Base-by-base conservation (phyloP, 1,140 invertebrate genomes). In the Mya arenaria region DNA sequence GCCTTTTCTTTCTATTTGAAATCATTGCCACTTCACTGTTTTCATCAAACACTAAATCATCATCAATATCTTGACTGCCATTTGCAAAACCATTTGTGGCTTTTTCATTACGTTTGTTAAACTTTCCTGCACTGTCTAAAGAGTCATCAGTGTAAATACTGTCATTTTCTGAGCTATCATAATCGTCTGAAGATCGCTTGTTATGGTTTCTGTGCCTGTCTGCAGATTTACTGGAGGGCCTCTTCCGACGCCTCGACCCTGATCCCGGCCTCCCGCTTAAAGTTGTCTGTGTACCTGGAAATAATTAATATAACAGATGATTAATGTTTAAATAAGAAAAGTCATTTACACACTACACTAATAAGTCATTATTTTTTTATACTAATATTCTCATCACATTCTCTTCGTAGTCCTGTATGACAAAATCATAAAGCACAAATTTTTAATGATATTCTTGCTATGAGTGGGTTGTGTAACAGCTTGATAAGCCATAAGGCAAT, bases 181-280 rank as follows among this genome's bases (percentile, higher is more conserved):
- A 91, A 66, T 90, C 89, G 72, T 91, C 90, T 28, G 89, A 91
- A 52, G 88, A 89, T 23, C 83, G 83, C n/a, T n/a, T n/a, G 41
- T 85, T 78, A 56, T 84, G 82, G 68, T 86, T 87, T 25, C 63
- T 73, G 28, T 37, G 19, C 5, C 55, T 79, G 30, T 89, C 86
- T 0, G 32, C 13, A 2, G 71, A 30, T 66, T 85, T 86, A n/a
- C n/a, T n/a, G n/a, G n/a, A n/a, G 10, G 83, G 84, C 25, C 84
- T 55, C n/a, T 84, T 81, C 4, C 89, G 68, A 44, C 87, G 82
- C 17, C 89, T 82, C 15, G 87, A 88, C n/a, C 86, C 89, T 30
- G 89, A 90, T 13, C 86, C 83, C 56, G 90, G 90, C 72, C 90
- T 83, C 28, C 87, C 88, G 5, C 86, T 87, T 17, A 83, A 60